Base-by-base conservation (phyloP, 2,888 invertebrate species). In the Ophioninae sp. region DNA sequence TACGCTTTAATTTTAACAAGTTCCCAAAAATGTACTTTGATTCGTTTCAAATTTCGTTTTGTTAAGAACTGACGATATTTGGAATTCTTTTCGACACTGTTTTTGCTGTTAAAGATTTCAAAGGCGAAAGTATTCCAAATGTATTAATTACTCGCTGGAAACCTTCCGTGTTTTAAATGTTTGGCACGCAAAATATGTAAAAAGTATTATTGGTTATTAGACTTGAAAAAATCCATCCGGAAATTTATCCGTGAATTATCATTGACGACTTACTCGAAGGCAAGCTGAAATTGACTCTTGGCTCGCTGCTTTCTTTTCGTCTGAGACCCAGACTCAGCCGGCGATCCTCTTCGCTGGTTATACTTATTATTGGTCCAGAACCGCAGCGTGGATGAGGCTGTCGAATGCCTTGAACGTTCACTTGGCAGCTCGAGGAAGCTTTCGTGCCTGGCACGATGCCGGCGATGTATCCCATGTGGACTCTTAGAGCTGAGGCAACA, bases 391-490 rank as follows among this genome's bases (percentile, higher is more conserved):
- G 89, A 86, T 91, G 91, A 79, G 90, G 87, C 30, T 87, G 86
- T 44, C 89, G 89, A 59, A 88, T 87, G 82, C 91, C 90, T 86
- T 91, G 91, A 83, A 90, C 87, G 78, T 92, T 89, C 39, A 92
- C 89, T 77, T 92, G 92, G 86, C 90, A 91, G 82, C 90, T 91
- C 17, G 93, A 92, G 6, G 91, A 89, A 64, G 92, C 92, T 86
- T 95, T 95, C 23, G 95, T 94, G 0, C 95, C 95, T 1, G 96
- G 96, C 72, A 96, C 95, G 0, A 96, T 92, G 0, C 96, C 95
- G 37, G 96, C 95, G 80, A 96, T 95, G 92, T 96, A 95, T 0
- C 96, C 96, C 89, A 96, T 96, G 88, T 96, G 96, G 88, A 95
- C 95, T 89, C 95, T 95, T n/a, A 96, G 92, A 5, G 96, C 96